Conservation (phyloP, 2,888 invertebrate species). For the Ophioninae sp. region DNA sequence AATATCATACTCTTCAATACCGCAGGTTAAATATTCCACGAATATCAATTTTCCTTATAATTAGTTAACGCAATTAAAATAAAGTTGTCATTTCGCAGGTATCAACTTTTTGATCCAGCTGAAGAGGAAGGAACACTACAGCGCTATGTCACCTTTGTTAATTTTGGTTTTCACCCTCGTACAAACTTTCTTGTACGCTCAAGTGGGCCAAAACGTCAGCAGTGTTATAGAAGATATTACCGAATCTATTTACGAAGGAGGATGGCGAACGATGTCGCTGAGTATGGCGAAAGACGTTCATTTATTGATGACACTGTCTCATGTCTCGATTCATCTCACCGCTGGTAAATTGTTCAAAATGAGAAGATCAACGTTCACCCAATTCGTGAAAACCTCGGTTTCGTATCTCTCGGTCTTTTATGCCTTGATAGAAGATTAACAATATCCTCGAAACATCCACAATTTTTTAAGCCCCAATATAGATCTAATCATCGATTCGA, state of each 20-base stretch:
- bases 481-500: neutral
- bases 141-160: constrained; percentile 14
- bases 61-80: no score
- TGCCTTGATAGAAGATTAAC: constrained; percentile 6
- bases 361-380: constrained; percentile 61
- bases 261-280: constrained; percentile 8
- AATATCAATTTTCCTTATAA: no score
- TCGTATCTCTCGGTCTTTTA: constrained; percentile 60
- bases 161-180: constrained; percentile 59
- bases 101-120: constrained; percentile 63
- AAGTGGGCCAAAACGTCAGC: constrained; percentile 65
- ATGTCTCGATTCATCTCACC: constrained; percentile 60
- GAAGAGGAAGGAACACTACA: constrained; percentile 25
- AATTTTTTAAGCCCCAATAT: no score
- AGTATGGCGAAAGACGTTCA: constrained; percentile 20
- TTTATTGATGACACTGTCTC: constrained; percentile 67
- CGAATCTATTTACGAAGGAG: constrained; percentile 8
- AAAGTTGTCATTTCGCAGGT: constrained; percentile 59
- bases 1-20: constrained; percentile 58
- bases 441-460: neutral
- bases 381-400: constrained; percentile 58
- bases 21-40: constrained; percentile 49
- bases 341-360: constrained; percentile 66
- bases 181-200: constrained; percentile 64
- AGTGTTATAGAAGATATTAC: constrained; percentile 51